Conservation (phyloP, 2,113 vertebrate species). For the Carassius auratus region DNA sequence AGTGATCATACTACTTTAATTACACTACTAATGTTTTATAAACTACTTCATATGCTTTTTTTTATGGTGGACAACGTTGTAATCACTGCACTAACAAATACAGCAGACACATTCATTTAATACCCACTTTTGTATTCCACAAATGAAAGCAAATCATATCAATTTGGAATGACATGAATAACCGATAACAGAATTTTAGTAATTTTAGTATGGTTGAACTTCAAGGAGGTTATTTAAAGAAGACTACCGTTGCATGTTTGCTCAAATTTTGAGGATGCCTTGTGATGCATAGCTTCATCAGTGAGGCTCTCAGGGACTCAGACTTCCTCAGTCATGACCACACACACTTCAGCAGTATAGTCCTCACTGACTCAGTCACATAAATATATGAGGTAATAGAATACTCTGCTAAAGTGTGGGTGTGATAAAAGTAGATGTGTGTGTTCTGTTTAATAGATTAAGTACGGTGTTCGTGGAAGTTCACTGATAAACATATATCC, state of each 20-base stretch:
- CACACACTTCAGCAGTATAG: constrained; percentile 60
- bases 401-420: constrained; percentile 62
- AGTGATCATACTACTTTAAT: background rate
- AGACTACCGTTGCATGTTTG: background rate
- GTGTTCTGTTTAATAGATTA: constrained; percentile 26
- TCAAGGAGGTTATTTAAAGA: background rate
- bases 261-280: constrained; percentile 19
- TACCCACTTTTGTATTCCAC: background rate
- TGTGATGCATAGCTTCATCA: constrained; percentile 65
- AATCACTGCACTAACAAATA: background rate
- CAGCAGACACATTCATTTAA: background rate
- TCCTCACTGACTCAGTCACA: constrained; percentile 63
- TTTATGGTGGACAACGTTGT: background rate
- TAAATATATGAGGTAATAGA: constrained; percentile 74
- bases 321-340: constrained; percentile 60
- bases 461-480: constrained; percentile 7
- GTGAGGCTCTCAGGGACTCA: constrained; percentile 62
- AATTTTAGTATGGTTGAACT: background rate
- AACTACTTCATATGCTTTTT: background rate
- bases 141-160: background rate
- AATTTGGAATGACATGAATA: background rate
- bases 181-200: background rate
- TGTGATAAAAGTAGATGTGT: constrained; percentile 64
- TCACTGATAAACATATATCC: constrained; percentile 15
- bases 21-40: background rate